Conservation (phyloP, 2,888 invertebrate genomes). For the Aleiodes testaceus region DNA sequence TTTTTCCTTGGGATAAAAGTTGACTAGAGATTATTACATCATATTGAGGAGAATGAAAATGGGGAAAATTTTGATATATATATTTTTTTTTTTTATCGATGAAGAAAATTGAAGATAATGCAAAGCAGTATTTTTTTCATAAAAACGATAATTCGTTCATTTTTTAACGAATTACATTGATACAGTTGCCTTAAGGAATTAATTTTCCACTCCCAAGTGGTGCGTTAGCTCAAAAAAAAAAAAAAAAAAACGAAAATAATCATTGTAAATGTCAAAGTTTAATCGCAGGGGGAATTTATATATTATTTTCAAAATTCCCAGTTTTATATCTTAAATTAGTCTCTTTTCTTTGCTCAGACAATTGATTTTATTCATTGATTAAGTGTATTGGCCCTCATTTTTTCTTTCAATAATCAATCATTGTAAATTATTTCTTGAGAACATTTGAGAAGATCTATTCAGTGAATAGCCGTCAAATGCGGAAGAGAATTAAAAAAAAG, state of each 20-base stretch:
- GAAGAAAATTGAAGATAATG: conserved; percentile 28
- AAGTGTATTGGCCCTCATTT: not conserved
- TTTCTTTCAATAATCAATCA: conserved; percentile 14
- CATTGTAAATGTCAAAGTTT: not conserved
- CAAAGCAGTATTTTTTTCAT: conserved; percentile 23
- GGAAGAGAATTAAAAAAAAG: conserved; percentile 7
- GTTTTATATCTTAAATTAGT: too few species aligned
- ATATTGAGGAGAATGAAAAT: not conserved
- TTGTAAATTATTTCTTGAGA: not conserved
- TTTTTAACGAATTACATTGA: not conserved
- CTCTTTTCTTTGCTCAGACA: conserved; percentile 6
- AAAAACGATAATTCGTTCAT: conserved; percentile 11
- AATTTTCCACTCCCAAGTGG: conserved; percentile 18
- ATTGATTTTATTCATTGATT: not conserved
- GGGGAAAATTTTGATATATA: not conserved
- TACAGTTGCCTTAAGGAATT: conserved; percentile 20
- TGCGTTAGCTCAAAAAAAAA: conserved; percentile 25
- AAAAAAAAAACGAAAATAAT: not conserved
- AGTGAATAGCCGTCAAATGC: conserved; percentile 16
- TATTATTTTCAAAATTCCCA: too few species aligned
- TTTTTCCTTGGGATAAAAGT: not conserved
- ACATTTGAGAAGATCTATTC: not conserved
- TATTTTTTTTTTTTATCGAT: conserved; percentile 1
- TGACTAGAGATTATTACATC: not conserved
- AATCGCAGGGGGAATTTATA: too few species aligned